Base-by-base conservation (phyloP, 2,888 invertebrate genomes). In the Biston stratarius region DNA sequence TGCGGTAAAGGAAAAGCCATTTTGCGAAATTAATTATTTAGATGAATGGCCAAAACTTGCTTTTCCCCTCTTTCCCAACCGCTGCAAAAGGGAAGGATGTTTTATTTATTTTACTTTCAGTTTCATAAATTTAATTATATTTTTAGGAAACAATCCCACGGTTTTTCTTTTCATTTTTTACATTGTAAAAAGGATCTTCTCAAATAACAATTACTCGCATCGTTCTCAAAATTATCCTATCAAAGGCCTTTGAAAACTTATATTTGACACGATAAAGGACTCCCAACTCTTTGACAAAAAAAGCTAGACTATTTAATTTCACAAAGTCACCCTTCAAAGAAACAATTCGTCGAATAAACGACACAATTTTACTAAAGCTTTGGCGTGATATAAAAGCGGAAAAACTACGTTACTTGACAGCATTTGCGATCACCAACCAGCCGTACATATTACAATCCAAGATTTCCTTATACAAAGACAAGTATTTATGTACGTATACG, bases 261-360 rank as follows among this genome's bases (percentile, higher is more conserved):
- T 61, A 66, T 51, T 61, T 47, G 47, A 58, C 38, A 47, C 36
- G 42, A 52, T 53, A 47, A 67, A 66, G 38, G 51, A 15, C 14
- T 40, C 49, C 14, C 49, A 40, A 44, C 61, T 49, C 61, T 66
- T 66, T 66, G 56, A 66, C 44, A 47, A 51, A 51, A 60, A 66
- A 66, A 56, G 45, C 61, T 61, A 61, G 61, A 65, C 64, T 53
- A 64, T 56, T 61, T 61, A 61, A 66, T 66, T 57, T 57, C 66
- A 65, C 47, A 66, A 61, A 65, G 59, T 42, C 60, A 61, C 52
- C 52, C 47, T 56, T 55, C 38, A 49, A 65, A 42, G 44, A 38
- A 52, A 15, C 45, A 52, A 48, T 61, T 66, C 45, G n/a, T 10
- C 33, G 57, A 56, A 65, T 61, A 66, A 56, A 61, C 52, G 45